Base-by-base conservation (phyloP, 1,140 invertebrate species). In the Thalassaphorura encarpata region DNA sequence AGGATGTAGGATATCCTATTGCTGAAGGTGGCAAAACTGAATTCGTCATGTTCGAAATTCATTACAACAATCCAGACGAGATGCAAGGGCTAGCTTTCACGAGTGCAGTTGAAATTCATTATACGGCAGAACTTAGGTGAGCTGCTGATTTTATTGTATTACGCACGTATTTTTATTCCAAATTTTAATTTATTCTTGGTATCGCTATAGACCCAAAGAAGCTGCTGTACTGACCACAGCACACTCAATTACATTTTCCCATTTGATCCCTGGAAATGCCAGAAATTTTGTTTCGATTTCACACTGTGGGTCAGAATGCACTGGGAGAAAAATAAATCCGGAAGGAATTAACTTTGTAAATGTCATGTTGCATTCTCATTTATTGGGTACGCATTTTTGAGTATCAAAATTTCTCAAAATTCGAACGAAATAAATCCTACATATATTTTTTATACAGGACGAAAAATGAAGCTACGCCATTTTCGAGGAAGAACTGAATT, bases 401-500 rank as follows among this genome's bases (percentile, higher is more conserved):
- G 19, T 45, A 8, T 15, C 15, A 16, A 21, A 15, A 15, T 15
- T 15, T 16, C 8, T 45, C 19, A 21, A 45, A 28, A 15, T 23
- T 29, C n/a, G 2, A 4, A 46, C 3, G 24, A 5, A 16, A 39
- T 16, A 8, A 21, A 36, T 33, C 6, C n/a, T 1, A 19, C n/a
- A 4, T 18, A 31, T 8, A 36, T 27, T 49, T 49, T 26, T 13
- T 29, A 8, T 15, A n/a, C 49, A 61, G 81, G 81, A 36, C 76
- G 76, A 66, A 80, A 82, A 68, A 76, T 83, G 47, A 71, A 78
- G 54, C 65, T 83, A 43, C 73, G 79, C 49, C 80, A 83, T 68
- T 80, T 83, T 58, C 75, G 81, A 50, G 75, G 73, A 54, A 72
- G 73, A 51, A 71, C 75, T 59, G 81, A 83, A 69, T 68, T 82